Conservation (phyloP, 2,797 vertebrate genomes). For the Molossus molossus region DNA sequence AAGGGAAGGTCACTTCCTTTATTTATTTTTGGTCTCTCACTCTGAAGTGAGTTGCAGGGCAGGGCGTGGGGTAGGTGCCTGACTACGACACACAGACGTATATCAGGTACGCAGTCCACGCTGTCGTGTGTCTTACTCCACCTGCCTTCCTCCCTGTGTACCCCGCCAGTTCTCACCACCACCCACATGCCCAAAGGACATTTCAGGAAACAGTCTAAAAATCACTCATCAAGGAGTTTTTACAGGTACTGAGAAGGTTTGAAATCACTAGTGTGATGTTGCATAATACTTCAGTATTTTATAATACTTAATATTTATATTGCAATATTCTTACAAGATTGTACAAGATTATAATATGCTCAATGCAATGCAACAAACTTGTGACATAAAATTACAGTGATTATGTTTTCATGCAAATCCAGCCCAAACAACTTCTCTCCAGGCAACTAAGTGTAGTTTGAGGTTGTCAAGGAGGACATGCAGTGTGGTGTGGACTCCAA, state of each 20-base stretch:
- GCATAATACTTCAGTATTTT: not conserved
- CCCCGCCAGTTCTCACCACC: not conserved
- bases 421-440: not conserved
- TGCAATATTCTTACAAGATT: not conserved
- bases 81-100: accelerated
- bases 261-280: not conserved
- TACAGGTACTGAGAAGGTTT: not conserved
- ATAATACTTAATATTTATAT: not conserved
- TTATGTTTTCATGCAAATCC: not conserved
- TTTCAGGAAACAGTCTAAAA: not conserved
- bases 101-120: accelerated
- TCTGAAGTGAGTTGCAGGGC: not conserved
- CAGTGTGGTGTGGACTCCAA: not conserved
- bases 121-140: accelerated
- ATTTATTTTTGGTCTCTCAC: not conserved
- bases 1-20: not conserved
- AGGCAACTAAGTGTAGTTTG: not conserved
- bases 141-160: accelerated
- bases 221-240: not conserved
- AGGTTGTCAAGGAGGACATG: not conserved
- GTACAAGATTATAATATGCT: not conserved
- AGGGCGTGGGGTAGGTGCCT: too few relatives aligned
- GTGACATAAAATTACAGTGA: not conserved
- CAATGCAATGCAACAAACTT: not conserved
- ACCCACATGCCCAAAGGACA: not conserved